Percentiles rank a stretch among this genome's conserved stretches.
Evolutionary conservation across 2,113 vertebrate species (phyloP).

Genomic region (zebrafish (Danio rerio)): DNA sequence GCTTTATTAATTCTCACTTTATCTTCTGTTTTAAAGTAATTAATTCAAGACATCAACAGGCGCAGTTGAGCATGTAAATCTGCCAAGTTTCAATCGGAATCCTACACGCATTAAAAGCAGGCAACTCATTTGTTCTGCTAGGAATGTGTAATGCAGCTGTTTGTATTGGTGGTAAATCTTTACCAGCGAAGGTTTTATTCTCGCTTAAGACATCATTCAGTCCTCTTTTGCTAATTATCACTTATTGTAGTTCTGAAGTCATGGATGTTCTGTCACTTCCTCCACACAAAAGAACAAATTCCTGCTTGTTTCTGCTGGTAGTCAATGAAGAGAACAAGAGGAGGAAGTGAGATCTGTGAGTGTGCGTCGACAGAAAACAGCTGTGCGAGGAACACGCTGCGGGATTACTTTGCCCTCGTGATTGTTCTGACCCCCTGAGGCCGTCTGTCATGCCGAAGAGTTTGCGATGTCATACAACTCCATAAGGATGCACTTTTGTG

Average conservation of each 20-base stretch:
- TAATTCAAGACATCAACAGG: background rate
- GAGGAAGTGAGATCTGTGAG: constrained; percentile 25
- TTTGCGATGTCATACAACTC: constrained; percentile 18
- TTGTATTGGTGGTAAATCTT: background rate
- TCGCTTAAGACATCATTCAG: background rate
- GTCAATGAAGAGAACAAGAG: constrained; percentile 31
- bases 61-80: background rate
- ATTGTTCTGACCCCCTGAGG: constrained; percentile 39
- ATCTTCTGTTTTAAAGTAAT: constrained; percentile 3
- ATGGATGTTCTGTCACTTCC: constrained; percentile 34
- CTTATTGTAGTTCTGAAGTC: background rate
- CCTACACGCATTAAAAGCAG: background rate
- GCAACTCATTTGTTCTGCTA: background rate
- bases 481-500: constrained; percentile 26
- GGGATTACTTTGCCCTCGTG: constrained; percentile 22
- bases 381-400: constrained; percentile 33
- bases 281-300: constrained; percentile 25
- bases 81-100: constrained; percentile 27
- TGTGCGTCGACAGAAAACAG: constrained; percentile 52
- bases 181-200: background rate
- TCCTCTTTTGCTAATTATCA: constrained; percentile 3
- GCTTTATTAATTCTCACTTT: constrained; percentile 1
- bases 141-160: background rate
- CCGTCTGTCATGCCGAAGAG: constrained; percentile 29
- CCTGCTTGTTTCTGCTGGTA: constrained; percentile 11